These are phyloP conservation scores for Upupa epops DNA, from an alignment of 2,113 vertebrate genomes.

Conservation along the genomic window DNA sequence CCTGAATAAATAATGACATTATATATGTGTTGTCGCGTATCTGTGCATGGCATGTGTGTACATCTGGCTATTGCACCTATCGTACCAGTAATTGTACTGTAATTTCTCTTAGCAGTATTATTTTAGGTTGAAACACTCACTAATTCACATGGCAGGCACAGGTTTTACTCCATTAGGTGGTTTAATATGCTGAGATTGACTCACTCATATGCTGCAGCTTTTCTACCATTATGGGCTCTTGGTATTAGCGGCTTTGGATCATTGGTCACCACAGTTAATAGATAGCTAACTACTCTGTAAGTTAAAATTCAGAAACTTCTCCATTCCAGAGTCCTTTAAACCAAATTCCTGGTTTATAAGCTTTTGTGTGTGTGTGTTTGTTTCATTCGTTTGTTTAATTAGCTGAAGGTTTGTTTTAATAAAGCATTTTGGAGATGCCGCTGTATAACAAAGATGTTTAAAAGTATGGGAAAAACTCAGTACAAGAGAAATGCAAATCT, in stretches of 20 bases:
- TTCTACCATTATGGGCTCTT: not conserved
- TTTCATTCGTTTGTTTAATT: constrained; percentile 22
- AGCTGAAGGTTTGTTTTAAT: constrained; percentile 29
- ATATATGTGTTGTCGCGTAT: rapidly evolving
- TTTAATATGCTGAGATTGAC: constrained; percentile 26
- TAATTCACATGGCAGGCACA: not conserved
- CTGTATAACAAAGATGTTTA: constrained; percentile 49
- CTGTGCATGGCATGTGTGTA: rapidly evolving
- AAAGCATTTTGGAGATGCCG: constrained; percentile 5
- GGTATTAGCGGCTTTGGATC: constrained; percentile 23
- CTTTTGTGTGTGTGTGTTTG: not conserved
- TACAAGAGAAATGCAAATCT: constrained; percentile 51
- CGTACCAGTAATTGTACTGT: not conserved
- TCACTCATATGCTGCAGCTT: not conserved
- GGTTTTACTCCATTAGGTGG: constrained; percentile 2
- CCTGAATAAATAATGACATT: not conserved
- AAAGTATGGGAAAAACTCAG: constrained; percentile 49
- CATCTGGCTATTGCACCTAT: not conserved
- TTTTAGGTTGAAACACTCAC: not conserved
- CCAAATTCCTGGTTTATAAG: not conserved
- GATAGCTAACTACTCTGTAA: constrained; percentile 5
- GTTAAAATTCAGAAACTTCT: constrained; percentile 36
- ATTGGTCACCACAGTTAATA: not conserved
- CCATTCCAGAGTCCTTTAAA: not conserved
- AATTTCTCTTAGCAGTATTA: not conserved